A percentile compares a stretch with the other conserved stretches of the same genome.
Evolutionary conservation across 2,797 vertebrate genomes (phyloP).

Genomic region (Ceyx erithaca): DNA sequence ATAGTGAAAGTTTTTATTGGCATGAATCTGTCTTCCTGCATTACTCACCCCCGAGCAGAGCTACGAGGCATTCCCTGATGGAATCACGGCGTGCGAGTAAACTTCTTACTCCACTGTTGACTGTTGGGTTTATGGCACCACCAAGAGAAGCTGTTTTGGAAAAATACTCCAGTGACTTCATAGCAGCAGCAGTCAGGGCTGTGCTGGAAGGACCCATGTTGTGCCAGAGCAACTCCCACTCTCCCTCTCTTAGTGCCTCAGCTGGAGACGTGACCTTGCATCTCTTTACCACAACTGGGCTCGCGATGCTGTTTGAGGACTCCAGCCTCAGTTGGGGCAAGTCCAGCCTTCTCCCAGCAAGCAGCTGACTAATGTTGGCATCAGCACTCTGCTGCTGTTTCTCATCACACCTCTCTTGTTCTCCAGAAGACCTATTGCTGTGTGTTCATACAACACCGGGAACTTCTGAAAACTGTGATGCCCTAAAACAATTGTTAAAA

Average conservation of each 20-base stretch:
- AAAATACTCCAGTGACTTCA: background rate
- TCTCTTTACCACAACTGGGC: background rate
- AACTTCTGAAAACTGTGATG: background rate
- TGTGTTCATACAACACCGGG: background rate
- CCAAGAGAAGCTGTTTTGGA: background rate
- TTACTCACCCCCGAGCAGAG: background rate
- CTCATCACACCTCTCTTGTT: background rate
- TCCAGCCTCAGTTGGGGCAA: background rate
- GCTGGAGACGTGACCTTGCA: background rate
- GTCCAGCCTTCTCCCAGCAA: background rate
- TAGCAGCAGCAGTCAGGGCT: background rate
- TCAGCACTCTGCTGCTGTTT: background rate
- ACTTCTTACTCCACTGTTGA: background rate
- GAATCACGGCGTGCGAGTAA: background rate
- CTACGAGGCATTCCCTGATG: background rate
- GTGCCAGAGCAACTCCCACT: background rate
- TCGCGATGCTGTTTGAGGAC: rapidly evolving
- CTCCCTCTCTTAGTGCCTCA: background rate
- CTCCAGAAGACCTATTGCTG: background rate
- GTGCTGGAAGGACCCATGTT: background rate
- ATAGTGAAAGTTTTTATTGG: background rate
- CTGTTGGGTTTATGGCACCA: background rate
- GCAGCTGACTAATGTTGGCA: background rate
- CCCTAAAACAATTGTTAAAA: background rate
- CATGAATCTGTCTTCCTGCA: background rate